Evolutionary conservation across 2,797 vertebrate genomes (phyloP).

Genomic region (Cyprinella venusta): DNA sequence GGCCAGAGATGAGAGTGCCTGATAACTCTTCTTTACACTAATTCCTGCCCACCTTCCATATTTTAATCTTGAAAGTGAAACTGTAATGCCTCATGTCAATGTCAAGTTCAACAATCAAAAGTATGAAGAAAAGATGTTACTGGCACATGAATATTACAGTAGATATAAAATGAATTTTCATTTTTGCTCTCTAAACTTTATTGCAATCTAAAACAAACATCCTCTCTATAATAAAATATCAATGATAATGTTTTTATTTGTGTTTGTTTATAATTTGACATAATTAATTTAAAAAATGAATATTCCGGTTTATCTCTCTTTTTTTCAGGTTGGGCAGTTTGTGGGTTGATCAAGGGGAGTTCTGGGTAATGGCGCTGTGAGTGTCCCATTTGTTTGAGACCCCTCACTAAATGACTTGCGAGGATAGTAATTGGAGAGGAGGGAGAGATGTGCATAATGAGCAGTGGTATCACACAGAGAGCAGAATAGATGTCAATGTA

Average conservation of each 20-base stretch:
- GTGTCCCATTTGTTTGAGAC: constrained; percentile 32
- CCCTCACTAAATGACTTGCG: constrained; percentile 45
- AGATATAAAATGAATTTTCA: neutral
- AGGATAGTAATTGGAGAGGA: constrained; percentile 53
- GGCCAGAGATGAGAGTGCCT: constrained; percentile 81
- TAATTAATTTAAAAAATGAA: neutral
- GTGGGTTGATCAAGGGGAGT: constrained; percentile 25
- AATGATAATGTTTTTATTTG: neutral
- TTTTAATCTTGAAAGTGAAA: neutral
- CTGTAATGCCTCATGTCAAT: neutral
- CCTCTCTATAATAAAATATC: neutral
- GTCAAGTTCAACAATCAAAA: neutral
- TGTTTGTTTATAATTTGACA: constrained; percentile 15
- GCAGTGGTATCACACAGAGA: constrained; percentile 43
- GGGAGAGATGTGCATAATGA: constrained; percentile 32
- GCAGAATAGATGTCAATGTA: constrained; percentile 32
- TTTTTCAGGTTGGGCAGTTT: constrained; percentile 11
- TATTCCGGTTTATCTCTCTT: neutral
- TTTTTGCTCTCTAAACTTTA: neutral
- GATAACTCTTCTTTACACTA: constrained; percentile 66
- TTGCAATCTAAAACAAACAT: neutral
- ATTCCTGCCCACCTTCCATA: neutral
- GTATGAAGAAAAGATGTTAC: neutral
- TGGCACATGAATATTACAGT: neutral
- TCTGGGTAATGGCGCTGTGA: constrained; percentile 42